A percentile compares a stretch with the other conserved stretches of the same genome.
These are phyloP conservation scores for Eremobia ochroleuca DNA, from an alignment of 2,888 invertebrate genomes.

Conservation along the genomic window DNA sequence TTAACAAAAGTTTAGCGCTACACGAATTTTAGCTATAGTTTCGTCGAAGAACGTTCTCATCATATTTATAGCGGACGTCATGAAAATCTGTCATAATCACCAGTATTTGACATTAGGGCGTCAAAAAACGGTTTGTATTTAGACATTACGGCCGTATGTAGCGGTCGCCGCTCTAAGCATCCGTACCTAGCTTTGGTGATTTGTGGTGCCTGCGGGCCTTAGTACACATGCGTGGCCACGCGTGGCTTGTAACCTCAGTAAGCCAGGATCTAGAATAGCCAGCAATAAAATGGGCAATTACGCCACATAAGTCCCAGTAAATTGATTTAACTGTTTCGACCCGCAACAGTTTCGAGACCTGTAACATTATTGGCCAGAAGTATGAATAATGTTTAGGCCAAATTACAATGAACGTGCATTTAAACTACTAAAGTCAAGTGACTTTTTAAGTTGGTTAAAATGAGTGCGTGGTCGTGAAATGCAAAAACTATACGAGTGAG, in stretches of 20 bases:
- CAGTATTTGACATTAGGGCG: neutral
- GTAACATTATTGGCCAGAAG: neutral
- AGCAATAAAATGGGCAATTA: conserved; percentile 21
- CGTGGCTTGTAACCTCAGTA: conserved; percentile 4
- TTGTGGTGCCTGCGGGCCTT: neutral
- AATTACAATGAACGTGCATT: neutral
- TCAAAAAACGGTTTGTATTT: no score
- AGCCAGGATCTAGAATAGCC: conserved; percentile 33
- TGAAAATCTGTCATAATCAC: neutral
- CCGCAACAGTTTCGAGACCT: neutral
- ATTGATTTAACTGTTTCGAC: conserved; percentile 35
- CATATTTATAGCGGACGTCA: neutral
- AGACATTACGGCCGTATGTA: neutral
- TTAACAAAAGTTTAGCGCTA: neutral
- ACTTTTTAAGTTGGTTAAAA: neutral
- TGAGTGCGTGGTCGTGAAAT: neutral
- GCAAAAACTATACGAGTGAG: neutral
- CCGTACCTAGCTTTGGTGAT: neutral
- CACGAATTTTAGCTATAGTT: no score
- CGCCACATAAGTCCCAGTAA: conserved; percentile 12
- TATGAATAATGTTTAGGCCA: neutral
- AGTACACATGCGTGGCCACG: neutral
- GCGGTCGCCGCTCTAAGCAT: neutral
- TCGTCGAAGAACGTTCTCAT: no score
- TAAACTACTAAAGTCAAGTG: neutral